Conservation (phyloP, 2,888 invertebrate species). For the Emmelina monodactyla region DNA sequence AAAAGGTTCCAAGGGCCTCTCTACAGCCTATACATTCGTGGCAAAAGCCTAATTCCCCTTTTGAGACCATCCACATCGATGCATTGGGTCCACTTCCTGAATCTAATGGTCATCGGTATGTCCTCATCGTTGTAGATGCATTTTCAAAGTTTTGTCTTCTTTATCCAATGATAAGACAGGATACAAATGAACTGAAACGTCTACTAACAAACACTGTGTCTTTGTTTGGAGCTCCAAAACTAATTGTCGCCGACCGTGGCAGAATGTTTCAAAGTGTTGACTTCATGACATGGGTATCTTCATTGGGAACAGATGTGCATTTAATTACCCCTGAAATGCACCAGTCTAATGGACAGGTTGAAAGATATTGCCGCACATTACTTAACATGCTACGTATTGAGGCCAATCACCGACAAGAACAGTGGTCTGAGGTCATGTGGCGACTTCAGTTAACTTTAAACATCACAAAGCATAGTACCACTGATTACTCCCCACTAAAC, state of each 20-base stretch:
- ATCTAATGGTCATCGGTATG: conserved; percentile 11
- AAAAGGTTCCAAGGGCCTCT: conserved; percentile 14
- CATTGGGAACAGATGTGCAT: conserved; percentile 14
- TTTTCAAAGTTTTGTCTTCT: conserved; percentile 18
- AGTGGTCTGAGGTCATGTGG: not conserved
- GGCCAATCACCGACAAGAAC: conserved; percentile 4
- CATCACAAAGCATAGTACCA: too few species aligned
- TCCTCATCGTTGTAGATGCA: conserved; percentile 17
- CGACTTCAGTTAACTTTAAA: too few species aligned
- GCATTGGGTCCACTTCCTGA: conserved; percentile 14
- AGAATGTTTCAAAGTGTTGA: conserved; percentile 16
- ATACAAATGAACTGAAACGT: conserved; percentile 15
- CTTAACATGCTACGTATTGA: conserved; percentile 14
- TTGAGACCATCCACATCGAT: conserved; percentile 13
- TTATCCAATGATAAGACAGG: conserved; percentile 17
- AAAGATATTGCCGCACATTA: conserved; percentile 11
- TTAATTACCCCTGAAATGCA: conserved; percentile 19
- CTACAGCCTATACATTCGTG: conserved; percentile 16
- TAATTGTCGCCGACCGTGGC: conserved; percentile 17
- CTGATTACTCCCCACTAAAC: too few species aligned
- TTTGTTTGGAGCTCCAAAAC: conserved; percentile 15
- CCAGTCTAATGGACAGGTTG: conserved; percentile 13
- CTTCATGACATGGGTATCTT: conserved; percentile 10
- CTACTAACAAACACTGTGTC: conserved; percentile 10
- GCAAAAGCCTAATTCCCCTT: conserved; percentile 15